Evolutionary conservation across 92 coral and sea anemone species (phyloP).

Genomic region (Pocillopora meandrina): DNA sequence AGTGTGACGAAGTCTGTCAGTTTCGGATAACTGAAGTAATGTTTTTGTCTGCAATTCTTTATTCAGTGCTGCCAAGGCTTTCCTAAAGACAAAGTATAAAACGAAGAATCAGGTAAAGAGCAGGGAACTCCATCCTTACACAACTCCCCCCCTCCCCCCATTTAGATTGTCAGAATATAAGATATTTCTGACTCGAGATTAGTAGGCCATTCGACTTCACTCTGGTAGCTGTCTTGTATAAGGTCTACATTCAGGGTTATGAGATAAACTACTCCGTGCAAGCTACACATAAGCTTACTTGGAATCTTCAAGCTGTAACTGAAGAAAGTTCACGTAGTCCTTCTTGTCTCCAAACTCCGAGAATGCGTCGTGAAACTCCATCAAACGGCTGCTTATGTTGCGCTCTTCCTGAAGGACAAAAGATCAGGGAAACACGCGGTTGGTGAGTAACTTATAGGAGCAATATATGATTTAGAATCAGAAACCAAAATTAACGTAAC

Average conservation of each 20-base stretch:
- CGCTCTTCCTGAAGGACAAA: conserved; percentile 43
- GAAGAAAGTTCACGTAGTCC: conserved; percentile 90
- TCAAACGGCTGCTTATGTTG: conserved; percentile 54
- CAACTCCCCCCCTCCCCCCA: not conserved
- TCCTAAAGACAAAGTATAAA: conserved; percentile 35
- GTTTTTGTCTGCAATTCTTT: conserved; percentile 84
- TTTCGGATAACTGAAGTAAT: conserved; percentile 80
- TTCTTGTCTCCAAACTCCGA: conserved; percentile 96
- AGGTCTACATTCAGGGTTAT: no score
- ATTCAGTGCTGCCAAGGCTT: conserved; percentile 66
- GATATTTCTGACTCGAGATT: no score
- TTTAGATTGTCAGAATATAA: no score
- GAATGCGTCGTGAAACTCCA: conserved; percentile 88
- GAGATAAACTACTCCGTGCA: not conserved
- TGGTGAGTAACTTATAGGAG: no score
- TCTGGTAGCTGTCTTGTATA: no score
- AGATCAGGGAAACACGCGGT: no score
- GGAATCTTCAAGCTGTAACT: conserved; percentile 74
- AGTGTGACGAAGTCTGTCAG: conserved; percentile 88
- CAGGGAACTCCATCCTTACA: no score
- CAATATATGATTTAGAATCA: no score
- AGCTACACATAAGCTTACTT: conserved; percentile 53
- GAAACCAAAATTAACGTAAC: no score
- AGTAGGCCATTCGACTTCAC: no score
- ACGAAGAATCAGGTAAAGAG: no score